phyloP scores from a whole-genome alignment of 2,888 invertebrate genomes.

The Philhelius pedissequus region DNA sequence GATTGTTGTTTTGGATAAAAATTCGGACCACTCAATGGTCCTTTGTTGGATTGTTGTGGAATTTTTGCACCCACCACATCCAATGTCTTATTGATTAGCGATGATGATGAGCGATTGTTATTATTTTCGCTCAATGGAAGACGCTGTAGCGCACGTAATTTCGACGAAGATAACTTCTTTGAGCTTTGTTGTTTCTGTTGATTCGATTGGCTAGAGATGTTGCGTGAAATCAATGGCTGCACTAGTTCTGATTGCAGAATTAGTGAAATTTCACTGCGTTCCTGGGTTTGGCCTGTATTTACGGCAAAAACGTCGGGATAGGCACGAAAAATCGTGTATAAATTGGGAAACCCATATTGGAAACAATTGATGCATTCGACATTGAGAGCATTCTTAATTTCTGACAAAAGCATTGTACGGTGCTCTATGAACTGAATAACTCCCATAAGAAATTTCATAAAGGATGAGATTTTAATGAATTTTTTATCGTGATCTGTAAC shows the following conservation, averaged over 20 bases:
- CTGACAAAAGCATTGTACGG: constrained; percentile 74
- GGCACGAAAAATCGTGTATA: constrained; percentile 75
- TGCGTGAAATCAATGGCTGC: constrained; percentile 28
- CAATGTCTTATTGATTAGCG: constrained; percentile 5
- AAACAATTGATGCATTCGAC: constrained; percentile 68
- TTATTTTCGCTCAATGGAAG: constrained; percentile 47
- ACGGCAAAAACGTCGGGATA: constrained; percentile 76
- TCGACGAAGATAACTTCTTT: constrained; percentile 30
- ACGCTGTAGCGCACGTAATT: constrained; percentile 36
- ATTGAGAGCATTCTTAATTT: constrained; percentile 74
- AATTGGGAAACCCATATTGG: constrained; percentile 74
- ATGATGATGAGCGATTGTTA: constrained; percentile 32
- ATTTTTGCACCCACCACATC: not conserved
- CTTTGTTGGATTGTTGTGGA: constrained; percentile 12
- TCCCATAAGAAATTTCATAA: constrained; percentile 75
- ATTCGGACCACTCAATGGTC: constrained; percentile 3
- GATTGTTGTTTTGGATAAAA: constrained; percentile 46
- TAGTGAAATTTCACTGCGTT: constrained; percentile 75
- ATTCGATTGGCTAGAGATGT: not conserved
- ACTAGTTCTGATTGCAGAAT: constrained; percentile 73
- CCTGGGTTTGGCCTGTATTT: constrained; percentile 73
- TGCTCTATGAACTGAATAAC: constrained; percentile 75
- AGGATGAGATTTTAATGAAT: constrained; percentile 73
- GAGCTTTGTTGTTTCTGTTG: constrained; percentile 22
- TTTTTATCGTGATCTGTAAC: constrained; percentile 70